Conservation (phyloP, 2,113 vertebrate genomes). For the Notothenia rossii region DNA sequence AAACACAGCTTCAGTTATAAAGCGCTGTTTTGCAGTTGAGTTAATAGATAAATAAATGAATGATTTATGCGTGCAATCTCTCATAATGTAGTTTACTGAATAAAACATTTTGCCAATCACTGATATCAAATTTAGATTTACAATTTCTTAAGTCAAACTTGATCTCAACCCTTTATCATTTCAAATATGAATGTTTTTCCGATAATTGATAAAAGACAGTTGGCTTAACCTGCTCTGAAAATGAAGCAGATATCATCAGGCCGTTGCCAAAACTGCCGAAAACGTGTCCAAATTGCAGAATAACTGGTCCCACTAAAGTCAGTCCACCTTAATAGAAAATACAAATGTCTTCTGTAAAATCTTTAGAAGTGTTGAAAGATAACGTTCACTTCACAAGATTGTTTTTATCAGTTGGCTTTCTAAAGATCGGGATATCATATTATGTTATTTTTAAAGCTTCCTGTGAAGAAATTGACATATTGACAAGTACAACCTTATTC, state of each 20-base stretch:
- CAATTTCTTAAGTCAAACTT: neutral
- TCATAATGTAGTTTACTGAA: neutral
- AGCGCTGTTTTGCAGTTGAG: neutral
- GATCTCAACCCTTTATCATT: neutral
- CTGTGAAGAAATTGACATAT: too few species aligned
- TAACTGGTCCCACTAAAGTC: too few species aligned
- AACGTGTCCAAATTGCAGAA: neutral
- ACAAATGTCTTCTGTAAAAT: neutral
- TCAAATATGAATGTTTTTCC: neutral
- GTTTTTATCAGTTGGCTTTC: neutral
- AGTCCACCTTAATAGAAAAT: too few species aligned
- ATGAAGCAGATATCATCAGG: neutral
- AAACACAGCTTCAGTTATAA: neutral
- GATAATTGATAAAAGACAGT: neutral
- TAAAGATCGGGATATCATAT: neutral
- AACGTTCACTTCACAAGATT: neutral
- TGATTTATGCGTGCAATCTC: neutral
- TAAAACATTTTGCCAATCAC: neutral
- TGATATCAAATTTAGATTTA: neutral
- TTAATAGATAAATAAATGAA: neutral
- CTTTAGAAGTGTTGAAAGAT: neutral
- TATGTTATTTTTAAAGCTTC: neutral
- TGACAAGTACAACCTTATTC: neutral
- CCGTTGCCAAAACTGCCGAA: neutral
- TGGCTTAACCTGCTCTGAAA: neutral